Percentiles rank a stretch among this genome's conserved stretches.
phyloP scores from a whole-genome alignment of 2,888 invertebrate species.

The Dinocampus coccinellae region DNA sequence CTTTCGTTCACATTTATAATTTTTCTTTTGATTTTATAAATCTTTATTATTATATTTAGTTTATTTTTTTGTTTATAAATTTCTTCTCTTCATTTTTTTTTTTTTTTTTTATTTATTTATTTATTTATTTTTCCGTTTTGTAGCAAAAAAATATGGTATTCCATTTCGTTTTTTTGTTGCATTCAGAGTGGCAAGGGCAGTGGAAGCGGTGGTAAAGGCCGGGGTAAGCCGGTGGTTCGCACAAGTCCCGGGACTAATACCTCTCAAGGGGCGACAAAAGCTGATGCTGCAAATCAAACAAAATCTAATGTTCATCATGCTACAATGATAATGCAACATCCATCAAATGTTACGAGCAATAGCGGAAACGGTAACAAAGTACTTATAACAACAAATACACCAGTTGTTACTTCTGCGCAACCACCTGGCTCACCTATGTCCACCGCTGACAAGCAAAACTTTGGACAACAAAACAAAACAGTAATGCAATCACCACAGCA shows the following conservation, averaged over 20 bases:
- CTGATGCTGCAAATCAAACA: conserved; percentile 83
- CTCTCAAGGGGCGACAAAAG: conserved; percentile 71
- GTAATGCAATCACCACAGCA: conserved; percentile 68
- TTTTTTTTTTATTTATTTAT: conserved; percentile 7
- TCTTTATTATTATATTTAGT: not conserved
- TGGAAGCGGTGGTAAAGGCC: conserved; percentile 73
- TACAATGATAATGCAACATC: conserved; percentile 62
- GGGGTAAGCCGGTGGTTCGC: conserved; percentile 79
- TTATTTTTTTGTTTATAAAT: not conserved
- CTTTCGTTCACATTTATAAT: conserved; percentile 2
- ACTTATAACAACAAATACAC: conserved; percentile 54
- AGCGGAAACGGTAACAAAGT: conserved; percentile 54
- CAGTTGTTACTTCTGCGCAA: conserved; percentile 59
- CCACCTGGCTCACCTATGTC: conserved; percentile 73
- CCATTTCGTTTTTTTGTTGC: conserved; percentile 44
- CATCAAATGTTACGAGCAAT: conserved; percentile 51
- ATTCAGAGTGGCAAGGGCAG: conserved; percentile 65
- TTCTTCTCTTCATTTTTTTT: not conserved
- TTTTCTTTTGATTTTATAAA: not conserved
- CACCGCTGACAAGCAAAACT: conserved; percentile 72
- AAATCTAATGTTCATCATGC: conserved; percentile 59
- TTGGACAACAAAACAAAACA: conserved; percentile 67
- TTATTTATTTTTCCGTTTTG: no score
- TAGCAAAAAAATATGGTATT: conserved; percentile 36
- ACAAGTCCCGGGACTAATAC: conserved; percentile 78